These are phyloP conservation scores for Rhinopomastus cyanomelas DNA, from an alignment of 2,113 vertebrate species.

Conservation along the genomic window DNA sequence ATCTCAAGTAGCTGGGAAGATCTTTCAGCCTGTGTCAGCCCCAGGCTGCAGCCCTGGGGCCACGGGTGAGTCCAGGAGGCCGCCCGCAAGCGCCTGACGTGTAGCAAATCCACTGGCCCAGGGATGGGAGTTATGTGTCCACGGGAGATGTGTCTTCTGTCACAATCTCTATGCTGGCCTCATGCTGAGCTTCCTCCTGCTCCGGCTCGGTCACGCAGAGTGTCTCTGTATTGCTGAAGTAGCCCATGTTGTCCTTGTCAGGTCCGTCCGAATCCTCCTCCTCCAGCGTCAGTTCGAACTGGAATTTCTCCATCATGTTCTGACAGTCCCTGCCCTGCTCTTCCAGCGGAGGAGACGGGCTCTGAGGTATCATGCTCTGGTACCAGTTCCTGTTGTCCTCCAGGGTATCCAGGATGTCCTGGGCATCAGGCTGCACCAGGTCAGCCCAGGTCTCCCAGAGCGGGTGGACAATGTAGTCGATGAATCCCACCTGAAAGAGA, in stretches of 20 bases:
- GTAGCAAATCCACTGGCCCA: conserved; percentile 47
- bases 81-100: conserved; percentile 66
- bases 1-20: conserved; percentile 86
- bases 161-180: conserved; percentile 80
- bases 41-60: conserved; percentile 75
- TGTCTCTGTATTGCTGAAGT: conserved; percentile 77
- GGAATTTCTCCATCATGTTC: conserved; percentile 87
- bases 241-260: conserved; percentile 80
- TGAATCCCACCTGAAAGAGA: conserved; percentile 88
- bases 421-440: conserved; percentile 95
- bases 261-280: conserved; percentile 87
- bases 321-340: conserved; percentile 79
- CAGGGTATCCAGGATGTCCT: conserved; percentile 96
- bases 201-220: conserved; percentile 70
- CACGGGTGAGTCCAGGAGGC: conserved; percentile 73
- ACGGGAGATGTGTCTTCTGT: conserved; percentile 85
- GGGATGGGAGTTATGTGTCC: conserved; percentile 85
- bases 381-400: conserved; percentile 99
- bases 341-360: conserved; percentile 93
- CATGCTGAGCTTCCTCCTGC: conserved; percentile 52
- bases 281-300: conserved; percentile 93
- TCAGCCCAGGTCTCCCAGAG: conserved; percentile 99
- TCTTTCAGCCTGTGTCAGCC: conserved; percentile 73
- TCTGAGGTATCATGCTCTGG: conserved; percentile 98
- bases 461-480: conserved; percentile 96